Evolutionary conservation across 2,113 vertebrate species (phyloP).

Genomic region (Nycticorax nycticorax): DNA sequence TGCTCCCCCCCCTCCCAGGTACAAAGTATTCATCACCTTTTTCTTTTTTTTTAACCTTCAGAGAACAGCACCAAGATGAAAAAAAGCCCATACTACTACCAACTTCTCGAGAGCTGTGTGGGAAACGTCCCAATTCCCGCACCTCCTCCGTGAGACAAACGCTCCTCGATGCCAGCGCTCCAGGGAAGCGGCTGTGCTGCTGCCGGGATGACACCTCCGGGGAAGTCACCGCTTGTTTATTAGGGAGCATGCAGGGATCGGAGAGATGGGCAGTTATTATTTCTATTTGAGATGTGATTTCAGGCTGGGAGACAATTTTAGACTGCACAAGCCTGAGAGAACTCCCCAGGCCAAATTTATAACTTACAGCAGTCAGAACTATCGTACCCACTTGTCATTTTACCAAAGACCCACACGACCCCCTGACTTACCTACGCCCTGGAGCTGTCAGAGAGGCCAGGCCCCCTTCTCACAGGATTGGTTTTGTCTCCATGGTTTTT

Average conservation of each 20-base stretch:
- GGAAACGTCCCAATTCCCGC: background rate
- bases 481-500: background rate
- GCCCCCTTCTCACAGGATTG: background rate
- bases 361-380: background rate
- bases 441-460: background rate
- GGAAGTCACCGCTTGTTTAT: background rate
- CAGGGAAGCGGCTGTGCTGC: background rate
- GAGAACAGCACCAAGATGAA: background rate
- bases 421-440: background rate
- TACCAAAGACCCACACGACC: background rate
- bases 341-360: constrained; percentile 4
- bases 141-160: background rate
- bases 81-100: too few relatives aligned
- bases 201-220: background rate
- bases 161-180: fast-evolving
- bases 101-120: background rate
- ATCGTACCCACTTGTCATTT: background rate
- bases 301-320: constrained; percentile 23
- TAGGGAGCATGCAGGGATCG: background rate
- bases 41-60: background rate
- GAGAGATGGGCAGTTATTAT: background rate
- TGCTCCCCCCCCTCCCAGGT: too few relatives aligned
- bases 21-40: background rate
- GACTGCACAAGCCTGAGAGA: background rate
- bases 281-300: background rate